Conservation (phyloP, 2,888 invertebrate genomes). For the Drosophila gaucha region DNA sequence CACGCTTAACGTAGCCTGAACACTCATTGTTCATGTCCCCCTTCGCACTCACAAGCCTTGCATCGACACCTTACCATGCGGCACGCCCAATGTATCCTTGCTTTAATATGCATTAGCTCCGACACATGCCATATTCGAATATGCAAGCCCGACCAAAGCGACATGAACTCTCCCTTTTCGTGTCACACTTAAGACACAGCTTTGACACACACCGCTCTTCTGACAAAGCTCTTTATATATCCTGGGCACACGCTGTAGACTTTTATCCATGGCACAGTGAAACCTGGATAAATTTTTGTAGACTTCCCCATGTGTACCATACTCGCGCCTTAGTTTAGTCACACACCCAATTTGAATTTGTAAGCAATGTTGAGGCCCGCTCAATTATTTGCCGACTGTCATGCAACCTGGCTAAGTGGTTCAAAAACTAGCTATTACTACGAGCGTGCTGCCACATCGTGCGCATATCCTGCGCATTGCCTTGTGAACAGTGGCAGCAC, state of each 20-base stretch:
- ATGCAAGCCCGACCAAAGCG: not conserved
- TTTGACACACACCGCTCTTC: not conserved
- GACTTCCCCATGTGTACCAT: not conserved
- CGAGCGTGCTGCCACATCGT: slow-evolving; percentile 21
- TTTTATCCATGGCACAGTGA: too few relatives aligned
- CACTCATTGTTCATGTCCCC: too few relatives aligned
- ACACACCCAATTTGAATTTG: slow-evolving; percentile 1
- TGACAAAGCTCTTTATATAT: too few relatives aligned
- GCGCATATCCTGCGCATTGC: slow-evolving; percentile 45
- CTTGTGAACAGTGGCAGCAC: slow-evolving; percentile 31
- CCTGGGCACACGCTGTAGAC: too few relatives aligned
- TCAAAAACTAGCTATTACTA: not conserved
- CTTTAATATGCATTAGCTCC: too few relatives aligned
- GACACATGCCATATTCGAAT: not conserved
- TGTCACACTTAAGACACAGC: too few relatives aligned
- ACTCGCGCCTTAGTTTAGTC: not conserved
- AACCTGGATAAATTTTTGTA: too few relatives aligned
- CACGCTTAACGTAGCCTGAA: too few relatives aligned
- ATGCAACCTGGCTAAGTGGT: slow-evolving; percentile 6
- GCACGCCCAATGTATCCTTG: too few relatives aligned
- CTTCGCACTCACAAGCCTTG: too few relatives aligned
- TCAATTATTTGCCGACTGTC: not conserved
- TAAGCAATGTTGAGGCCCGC: not conserved
- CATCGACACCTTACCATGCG: too few relatives aligned
- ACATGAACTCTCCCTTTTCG: too few relatives aligned